A percentile compares a stretch with the other conserved stretches of the same genome.
These are phyloP conservation scores for Oxytorus armatus DNA, from an alignment of 2,888 invertebrate species.

Conservation along the genomic window DNA sequence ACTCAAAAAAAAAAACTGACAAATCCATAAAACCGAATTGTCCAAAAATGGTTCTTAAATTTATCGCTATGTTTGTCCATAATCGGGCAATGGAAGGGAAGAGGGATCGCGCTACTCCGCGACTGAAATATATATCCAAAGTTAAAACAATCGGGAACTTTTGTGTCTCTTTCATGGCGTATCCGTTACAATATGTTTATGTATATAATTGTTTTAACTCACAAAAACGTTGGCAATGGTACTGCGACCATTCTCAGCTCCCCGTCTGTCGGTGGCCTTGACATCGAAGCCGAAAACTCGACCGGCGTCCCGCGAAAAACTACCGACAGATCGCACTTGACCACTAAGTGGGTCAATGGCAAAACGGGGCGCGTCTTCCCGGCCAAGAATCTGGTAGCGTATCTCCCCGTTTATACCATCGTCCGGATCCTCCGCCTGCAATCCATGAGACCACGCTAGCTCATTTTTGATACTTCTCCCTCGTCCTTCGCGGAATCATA, in stretches of 20 bases:
- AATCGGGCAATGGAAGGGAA: background rate
- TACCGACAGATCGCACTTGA: slow-evolving; percentile 90
- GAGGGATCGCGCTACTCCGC: background rate
- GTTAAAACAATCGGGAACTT: background rate
- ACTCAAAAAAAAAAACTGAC: too few species aligned
- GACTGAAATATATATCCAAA: background rate
- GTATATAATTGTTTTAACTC: slow-evolving; percentile 82
- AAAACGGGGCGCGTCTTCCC: slow-evolving; percentile 91
- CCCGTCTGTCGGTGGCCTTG: slow-evolving; percentile 93
- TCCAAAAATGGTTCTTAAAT: too few species aligned
- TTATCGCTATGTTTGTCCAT: too few species aligned
- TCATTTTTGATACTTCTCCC: slow-evolving; percentile 39
- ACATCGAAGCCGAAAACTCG: slow-evolving; percentile 94
- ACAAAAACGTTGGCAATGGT: slow-evolving; percentile 94
- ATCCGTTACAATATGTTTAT: slow-evolving; percentile 5
- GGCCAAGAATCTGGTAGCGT: slow-evolving; percentile 91
- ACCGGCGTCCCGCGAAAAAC: slow-evolving; percentile 89
- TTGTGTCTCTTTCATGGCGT: background rate
- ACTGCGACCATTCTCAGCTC: slow-evolving; percentile 93
- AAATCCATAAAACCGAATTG: too few species aligned
- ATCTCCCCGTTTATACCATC: slow-evolving; percentile 91
- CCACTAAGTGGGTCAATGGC: slow-evolving; percentile 92
- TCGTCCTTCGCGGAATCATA: slow-evolving; percentile 55
- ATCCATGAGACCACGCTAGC: slow-evolving; percentile 38
- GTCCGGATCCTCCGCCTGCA: slow-evolving; percentile 91